phyloP scores from a whole-genome alignment of 2,888 invertebrate species.

The Phasia obesa region DNA sequence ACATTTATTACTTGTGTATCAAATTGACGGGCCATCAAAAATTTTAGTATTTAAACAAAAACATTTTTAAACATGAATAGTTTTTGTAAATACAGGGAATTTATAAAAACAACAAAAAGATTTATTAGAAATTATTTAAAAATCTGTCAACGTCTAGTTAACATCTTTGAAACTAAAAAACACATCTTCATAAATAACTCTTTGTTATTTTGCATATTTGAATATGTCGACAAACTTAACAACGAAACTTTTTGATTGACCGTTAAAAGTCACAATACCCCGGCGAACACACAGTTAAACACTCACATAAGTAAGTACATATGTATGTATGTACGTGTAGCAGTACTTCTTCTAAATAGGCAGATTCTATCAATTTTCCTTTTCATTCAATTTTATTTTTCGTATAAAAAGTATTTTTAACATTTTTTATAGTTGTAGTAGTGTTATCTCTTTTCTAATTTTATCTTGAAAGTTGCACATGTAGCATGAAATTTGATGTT shows the following conservation, averaged over 20 bases:
- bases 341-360: constrained; percentile 16
- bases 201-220: constrained; percentile 15
- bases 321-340: neutral
- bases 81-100: too few species aligned
- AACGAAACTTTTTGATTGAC: constrained; percentile 49
- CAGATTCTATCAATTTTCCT: constrained; percentile 33
- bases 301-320: neutral
- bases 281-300: neutral
- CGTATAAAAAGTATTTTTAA: constrained; percentile 5
- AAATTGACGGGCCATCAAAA: constrained; percentile 23
- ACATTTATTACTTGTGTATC: constrained; percentile 50
- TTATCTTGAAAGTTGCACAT: constrained; percentile 40
- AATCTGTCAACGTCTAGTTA: too few species aligned
- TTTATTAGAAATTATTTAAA: too few species aligned
- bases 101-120: too few species aligned
- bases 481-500: constrained; percentile 58
- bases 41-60: constrained; percentile 30
- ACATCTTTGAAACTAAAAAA: neutral
- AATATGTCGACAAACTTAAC: constrained; percentile 1
- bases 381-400: constrained; percentile 22
- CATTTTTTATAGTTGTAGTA: constrained; percentile 4
- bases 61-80: constrained; percentile 17
- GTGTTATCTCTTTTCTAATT: neutral
- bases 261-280: constrained; percentile 34
- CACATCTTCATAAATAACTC: neutral